phyloP scores from a whole-genome alignment of 2,797 vertebrate species.

The Oryzias dopingdopingensis region DNA sequence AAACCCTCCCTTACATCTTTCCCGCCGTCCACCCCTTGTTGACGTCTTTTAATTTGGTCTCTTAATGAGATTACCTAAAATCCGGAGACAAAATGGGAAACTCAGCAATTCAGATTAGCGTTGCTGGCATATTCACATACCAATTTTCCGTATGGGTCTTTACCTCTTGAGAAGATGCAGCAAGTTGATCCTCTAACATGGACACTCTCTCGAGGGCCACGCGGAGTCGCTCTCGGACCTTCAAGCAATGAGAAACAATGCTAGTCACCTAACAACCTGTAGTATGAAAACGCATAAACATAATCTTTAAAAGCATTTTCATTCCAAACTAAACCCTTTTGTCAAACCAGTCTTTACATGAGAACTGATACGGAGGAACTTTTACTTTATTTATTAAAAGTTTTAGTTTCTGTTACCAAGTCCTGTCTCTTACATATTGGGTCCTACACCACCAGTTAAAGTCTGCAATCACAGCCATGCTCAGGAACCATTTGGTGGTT shows the following conservation, averaged over 20 bases:
- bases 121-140: neutral
- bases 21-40: slow-evolving; percentile 81
- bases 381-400: too few relatives aligned
- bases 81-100: slow-evolving; percentile 44
- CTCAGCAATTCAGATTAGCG: slow-evolving; percentile 22
- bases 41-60: slow-evolving; percentile 85
- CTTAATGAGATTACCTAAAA: slow-evolving; percentile 80
- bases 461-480: too few relatives aligned
- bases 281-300: too few relatives aligned
- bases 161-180: slow-evolving; percentile 89
- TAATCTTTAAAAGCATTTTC: too few relatives aligned
- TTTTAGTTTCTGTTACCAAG: too few relatives aligned
- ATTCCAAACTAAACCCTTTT: too few relatives aligned
- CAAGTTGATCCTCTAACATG: slow-evolving; percentile 86
- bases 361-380: too few relatives aligned
- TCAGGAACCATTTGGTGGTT: too few relatives aligned
- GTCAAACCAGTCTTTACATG: too few relatives aligned
- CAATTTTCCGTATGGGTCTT: neutral
- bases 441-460: too few relatives aligned
- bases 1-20: slow-evolving; percentile 82
- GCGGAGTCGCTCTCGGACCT: slow-evolving; percentile 89
- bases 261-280: neutral
- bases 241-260: neutral
- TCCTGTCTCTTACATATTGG: too few relatives aligned
- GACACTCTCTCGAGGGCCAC: slow-evolving; percentile 89